Base-by-base conservation (phyloP, 2,797 vertebrate genomes). In the Malacoraja senta region DNA sequence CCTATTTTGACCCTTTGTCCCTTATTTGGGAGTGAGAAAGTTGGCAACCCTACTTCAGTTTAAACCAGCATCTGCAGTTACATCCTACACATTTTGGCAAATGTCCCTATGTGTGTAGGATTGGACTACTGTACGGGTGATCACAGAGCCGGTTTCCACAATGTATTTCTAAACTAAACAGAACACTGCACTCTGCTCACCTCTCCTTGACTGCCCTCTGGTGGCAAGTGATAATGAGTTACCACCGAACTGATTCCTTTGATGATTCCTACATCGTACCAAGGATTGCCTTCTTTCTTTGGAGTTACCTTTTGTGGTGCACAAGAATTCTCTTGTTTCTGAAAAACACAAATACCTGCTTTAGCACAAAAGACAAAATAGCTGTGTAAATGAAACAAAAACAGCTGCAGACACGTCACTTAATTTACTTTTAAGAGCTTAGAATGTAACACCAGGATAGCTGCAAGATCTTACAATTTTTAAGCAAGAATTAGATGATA, bases 191-290 rank as follows among this genome's bases (percentile, higher is more conserved):
- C 44, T 68, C 29, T 35, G 83, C 93, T 93, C 77, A 93, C 93
- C 35, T 93, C 93, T 68, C 78, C 93, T 21, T 96, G 95, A 1
- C 97, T 96, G 76, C 96, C 95, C 93, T 97, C 98, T 80, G 97
- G 96, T 79, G 98, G 96, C 88, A 98, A 95, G 94, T 97, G 98
- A 96, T 98, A 99, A 95, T 98, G 97, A 93, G 94, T 97, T 95
- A 99, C 98, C 95, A 98, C 97, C 78, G 97, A 97, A 77, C 95
- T 98, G 68, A 97, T 98, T 74, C 96, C 97, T 96, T 97, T 98
- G 95, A 98, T 98, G 95, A 99, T 97, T 0, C 98, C 98, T 7
- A 98, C 98, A 86, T 99, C 98, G 29, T 97, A 98, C 99, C 99
- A 99, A 78, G 95, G 95, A 0, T 96, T 95, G n/a, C 96, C 96